Base-by-base conservation (phyloP, 2,888 invertebrate species). In the Sicus ferrugineus region DNA sequence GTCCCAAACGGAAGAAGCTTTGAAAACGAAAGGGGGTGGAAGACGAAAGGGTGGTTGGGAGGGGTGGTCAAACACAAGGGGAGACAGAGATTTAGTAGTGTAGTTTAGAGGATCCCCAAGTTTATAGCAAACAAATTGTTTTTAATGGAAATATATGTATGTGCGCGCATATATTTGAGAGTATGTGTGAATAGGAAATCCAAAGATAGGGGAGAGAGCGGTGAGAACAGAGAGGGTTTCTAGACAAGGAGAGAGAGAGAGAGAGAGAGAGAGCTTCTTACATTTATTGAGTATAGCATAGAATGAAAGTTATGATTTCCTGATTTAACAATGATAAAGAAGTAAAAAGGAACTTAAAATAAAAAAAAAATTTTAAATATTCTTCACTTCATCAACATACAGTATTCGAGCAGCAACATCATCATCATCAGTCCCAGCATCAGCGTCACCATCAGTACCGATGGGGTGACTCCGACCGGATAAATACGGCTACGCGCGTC, bases 61-160 rank as follows among this genome's bases (percentile, higher is more conserved):
- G 42, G n/a, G 16, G 9, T 5, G 34, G 34, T 7, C 34, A 34
- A 11, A 34, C 3, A 42, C 16, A 42, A n/a, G 3, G 77, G 52
- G 26, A 77, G 78, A 77, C 74, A 75, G 74, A 62, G 7, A 73
- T 75, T 78, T n/a, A n/a, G n/a, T n/a, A n/a, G n/a, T n/a, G n/a
- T n/a, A n/a, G n/a, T n/a, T n/a, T n/a, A n/a, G n/a, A n/a, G n/a
- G n/a, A n/a, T n/a, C n/a, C n/a, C n/a, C n/a, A n/a, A n/a, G 75
- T 77, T 76, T 77, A 78, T 76, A 75, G 66, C 63, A 75, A 80
- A 70, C 74, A 80, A 42, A 42, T 42, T 42, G n/a, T 16, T 42
- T 42, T 42, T 42, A 42, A 42, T 42, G 16, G 42, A 42, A 42
- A 14, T 42, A 16, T n/a, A 16, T n/a, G n/a, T 42, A n/a, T n/a